A percentile compares a stretch with the other conserved stretches of the same genome.
Evolutionary conservation across 2,888 invertebrate species (phyloP).

Genomic region (Callosobruchus maculatus): DNA sequence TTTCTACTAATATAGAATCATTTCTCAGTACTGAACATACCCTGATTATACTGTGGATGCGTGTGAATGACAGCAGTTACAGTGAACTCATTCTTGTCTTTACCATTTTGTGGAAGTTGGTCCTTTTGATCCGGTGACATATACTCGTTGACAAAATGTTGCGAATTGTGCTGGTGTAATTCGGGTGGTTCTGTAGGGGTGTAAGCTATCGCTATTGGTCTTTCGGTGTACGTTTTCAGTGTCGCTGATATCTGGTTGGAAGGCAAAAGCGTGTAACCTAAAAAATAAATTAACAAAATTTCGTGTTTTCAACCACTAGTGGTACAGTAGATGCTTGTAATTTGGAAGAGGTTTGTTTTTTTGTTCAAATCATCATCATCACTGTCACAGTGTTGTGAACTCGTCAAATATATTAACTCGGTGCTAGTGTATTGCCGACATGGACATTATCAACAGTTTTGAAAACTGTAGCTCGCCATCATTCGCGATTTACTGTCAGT

Average conservation of each 20-base stretch:
- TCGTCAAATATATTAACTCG: no score
- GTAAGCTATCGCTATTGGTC: conserved; percentile 63
- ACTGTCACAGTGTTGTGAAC: no score
- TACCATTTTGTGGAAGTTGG: conserved; percentile 40
- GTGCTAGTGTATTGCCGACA: no score
- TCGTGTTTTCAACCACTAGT: no score
- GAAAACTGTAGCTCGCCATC: no score
- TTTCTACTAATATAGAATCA: no score
- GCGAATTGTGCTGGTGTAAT: conserved; percentile 20
- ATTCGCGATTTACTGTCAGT: no score
- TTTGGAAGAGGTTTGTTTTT: no score
- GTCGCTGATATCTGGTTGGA: conserved; percentile 43
- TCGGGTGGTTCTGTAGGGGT: conserved; percentile 54
- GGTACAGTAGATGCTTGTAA: no score
- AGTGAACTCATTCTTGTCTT: conserved; percentile 37
- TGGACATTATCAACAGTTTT: no score
- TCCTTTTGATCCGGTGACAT: conserved; percentile 14
- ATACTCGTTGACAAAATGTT: neutral
- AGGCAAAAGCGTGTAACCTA: neutral
- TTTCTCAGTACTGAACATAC: neutral
- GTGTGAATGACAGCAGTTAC: conserved; percentile 49
- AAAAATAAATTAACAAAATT: no score
- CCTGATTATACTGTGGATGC: conserved; percentile 10
- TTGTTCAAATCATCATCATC: no score
- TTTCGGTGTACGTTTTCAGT: conserved; percentile 50